phyloP scores from a whole-genome alignment of 2,113 vertebrate genomes.

The Antechinus stuartii region DNA sequence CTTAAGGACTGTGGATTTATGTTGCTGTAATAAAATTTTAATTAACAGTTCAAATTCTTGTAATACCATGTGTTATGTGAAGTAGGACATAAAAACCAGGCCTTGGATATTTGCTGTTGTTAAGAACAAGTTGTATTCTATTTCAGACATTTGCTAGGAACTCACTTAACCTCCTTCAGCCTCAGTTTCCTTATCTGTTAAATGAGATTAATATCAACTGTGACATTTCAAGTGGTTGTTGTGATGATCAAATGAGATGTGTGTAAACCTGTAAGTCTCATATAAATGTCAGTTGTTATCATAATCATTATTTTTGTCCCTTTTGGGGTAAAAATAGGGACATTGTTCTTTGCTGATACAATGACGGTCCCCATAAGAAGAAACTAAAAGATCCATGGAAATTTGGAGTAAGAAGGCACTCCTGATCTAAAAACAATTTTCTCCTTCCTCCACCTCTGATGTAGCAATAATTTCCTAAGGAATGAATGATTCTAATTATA shows the following conservation, averaged over 20 bases:
- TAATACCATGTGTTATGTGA: constrained; percentile 33
- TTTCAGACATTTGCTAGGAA: not conserved
- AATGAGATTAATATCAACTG: not conserved
- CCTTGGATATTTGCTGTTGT: not conserved
- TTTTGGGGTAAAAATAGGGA: not conserved
- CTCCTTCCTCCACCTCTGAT: not conserved
- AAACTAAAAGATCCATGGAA: not conserved
- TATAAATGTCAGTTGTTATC: not conserved
- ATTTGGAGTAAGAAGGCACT: not conserved
- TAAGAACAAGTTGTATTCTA: not conserved
- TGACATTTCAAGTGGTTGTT: not conserved
- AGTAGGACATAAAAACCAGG: constrained; percentile 57
- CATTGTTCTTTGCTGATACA: not conserved
- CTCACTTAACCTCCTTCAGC: not conserved
- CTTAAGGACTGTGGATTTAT: constrained; percentile 52
- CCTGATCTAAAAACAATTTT: not conserved
- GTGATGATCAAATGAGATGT: not conserved
- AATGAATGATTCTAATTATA: not conserved
- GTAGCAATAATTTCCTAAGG: not conserved
- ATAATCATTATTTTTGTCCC: not conserved
- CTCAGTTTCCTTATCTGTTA: not conserved
- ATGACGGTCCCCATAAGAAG: not conserved
- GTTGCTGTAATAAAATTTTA: constrained; percentile 67
- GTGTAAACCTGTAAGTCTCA: not conserved
- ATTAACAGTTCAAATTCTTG: constrained; percentile 55